These are phyloP conservation scores for Apocheima hispidaria DNA, from an alignment of 2,888 invertebrate species.

Conservation along the genomic window DNA sequence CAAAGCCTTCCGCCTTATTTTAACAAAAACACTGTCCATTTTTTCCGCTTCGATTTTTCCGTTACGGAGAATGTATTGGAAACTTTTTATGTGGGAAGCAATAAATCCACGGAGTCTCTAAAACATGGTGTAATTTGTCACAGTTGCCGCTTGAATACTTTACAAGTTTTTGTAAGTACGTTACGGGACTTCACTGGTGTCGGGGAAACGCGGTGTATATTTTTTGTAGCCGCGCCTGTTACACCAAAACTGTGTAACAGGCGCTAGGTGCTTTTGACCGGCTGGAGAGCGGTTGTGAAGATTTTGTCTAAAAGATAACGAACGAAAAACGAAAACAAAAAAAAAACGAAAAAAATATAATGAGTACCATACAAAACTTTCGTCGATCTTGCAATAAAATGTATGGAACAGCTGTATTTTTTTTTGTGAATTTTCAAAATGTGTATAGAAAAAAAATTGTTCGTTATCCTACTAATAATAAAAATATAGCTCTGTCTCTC, in stretches of 20 bases:
- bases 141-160: constrained; percentile 58
- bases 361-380: too few relatives aligned
- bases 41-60: constrained; percentile 38
- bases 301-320: too few relatives aligned
- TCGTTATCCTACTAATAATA: too few relatives aligned
- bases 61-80: constrained; percentile 53
- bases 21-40: constrained; percentile 34
- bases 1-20: constrained; percentile 1
- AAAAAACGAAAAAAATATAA: too few relatives aligned
- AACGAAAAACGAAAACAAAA: too few relatives aligned
- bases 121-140: constrained; percentile 64
- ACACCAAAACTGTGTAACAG: not conserved
- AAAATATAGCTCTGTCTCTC: too few relatives aligned
- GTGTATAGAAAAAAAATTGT: too few relatives aligned
- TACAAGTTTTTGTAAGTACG: constrained; percentile 56
- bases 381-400: too few relatives aligned
- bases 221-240: not conserved
- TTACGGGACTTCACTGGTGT: constrained; percentile 15
- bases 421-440: too few relatives aligned
- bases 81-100: constrained; percentile 52
- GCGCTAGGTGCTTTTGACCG: not conserved
- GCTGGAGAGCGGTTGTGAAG: too few relatives aligned
- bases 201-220: not conserved
- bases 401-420: too few relatives aligned
- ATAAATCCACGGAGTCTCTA: constrained; percentile 62